Evolutionary conservation across 2,888 invertebrate species (phyloP).

Genomic region (Pristionchus japonicus): DNA sequence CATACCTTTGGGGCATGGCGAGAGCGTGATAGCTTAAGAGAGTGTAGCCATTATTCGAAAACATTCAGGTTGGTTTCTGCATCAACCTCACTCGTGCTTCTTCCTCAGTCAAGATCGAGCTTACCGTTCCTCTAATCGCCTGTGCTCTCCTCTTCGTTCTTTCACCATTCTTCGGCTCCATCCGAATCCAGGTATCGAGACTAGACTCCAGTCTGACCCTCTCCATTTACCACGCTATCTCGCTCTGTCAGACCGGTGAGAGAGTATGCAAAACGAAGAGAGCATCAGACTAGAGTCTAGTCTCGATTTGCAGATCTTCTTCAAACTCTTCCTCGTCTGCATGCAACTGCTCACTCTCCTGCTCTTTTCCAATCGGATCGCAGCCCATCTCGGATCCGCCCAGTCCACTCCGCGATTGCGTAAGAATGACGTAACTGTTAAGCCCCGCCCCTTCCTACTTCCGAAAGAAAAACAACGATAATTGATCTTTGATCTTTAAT

Average conservation of each 20-base stretch:
- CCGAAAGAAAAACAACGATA: neutral
- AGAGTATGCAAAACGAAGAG: neutral
- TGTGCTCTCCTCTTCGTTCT: constrained; percentile 70
- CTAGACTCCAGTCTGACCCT: no score
- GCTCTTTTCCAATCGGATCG: constrained; percentile 71
- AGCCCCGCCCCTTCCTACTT: neutral
- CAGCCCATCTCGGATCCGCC: constrained; percentile 70
- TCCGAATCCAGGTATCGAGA: constrained; percentile 63
- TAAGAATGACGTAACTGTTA: constrained; percentile 50
- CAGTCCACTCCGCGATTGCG: constrained; percentile 69
- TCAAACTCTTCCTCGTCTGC: constrained; percentile 71
- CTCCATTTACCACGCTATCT: neutral
- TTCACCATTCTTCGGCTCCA: constrained; percentile 69
- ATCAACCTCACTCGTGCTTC: constrained; percentile 72
- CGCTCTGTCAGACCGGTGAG: neutral
- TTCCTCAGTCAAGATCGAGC: constrained; percentile 67
- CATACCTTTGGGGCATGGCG: no score
- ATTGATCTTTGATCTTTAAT: neutral
- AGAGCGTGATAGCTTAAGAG: neutral
- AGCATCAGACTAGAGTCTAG: neutral
- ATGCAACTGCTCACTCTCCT: constrained; percentile 72
- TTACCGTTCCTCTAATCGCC: constrained; percentile 68
- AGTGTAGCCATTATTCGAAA: neutral
- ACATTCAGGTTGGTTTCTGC: constrained; percentile 72
- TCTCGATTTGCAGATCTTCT: constrained; percentile 57